These are phyloP conservation scores for Halictus ligatus DNA, from an alignment of 2,888 invertebrate species.

Conservation along the genomic window DNA sequence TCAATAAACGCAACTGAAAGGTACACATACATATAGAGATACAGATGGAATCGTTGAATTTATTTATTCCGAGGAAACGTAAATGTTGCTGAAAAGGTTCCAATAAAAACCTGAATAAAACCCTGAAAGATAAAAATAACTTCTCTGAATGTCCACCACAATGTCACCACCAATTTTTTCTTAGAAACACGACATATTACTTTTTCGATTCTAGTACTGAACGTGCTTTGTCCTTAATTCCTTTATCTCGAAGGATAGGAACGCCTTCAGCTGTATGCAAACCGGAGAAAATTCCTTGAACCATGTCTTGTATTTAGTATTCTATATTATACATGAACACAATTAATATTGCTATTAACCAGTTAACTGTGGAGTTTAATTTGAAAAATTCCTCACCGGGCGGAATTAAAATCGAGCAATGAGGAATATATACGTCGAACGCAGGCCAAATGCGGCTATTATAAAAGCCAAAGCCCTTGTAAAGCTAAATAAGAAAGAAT, in stretches of 20 bases:
- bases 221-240: not conserved
- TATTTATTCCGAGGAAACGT: not conserved
- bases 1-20: not conserved
- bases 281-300: not conserved
- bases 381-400: no score
- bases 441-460: no score
- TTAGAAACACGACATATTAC: not conserved
- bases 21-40: not conserved
- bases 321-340: not conserved
- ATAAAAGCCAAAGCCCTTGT: no score
- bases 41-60: not conserved
- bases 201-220: not conserved
- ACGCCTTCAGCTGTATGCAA: not conserved
- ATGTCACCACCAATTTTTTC: not conserved
- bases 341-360: not conserved
- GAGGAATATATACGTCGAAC: no score
- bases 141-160: not conserved
- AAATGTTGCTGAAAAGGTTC: not conserved
- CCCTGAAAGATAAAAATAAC: not conserved
- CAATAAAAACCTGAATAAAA: not conserved
- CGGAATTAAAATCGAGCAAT: no score
- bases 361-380: no score
- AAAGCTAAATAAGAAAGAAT: no score
- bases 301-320: not conserved
- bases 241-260: not conserved